phyloP scores from a whole-genome alignment of 2,113 vertebrate species.

The Lota lota region DNA sequence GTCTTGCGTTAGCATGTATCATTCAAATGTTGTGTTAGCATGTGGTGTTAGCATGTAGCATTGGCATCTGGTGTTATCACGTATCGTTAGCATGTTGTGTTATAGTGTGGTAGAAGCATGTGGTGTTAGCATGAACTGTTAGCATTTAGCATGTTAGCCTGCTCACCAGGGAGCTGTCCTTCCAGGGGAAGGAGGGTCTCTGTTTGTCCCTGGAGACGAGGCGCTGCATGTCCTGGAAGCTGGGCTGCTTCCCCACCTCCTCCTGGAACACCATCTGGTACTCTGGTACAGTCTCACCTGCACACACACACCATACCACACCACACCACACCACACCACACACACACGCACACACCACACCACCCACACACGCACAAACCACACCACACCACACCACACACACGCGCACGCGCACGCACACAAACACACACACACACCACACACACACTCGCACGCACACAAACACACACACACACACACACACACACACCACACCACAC shows the following conservation, averaged over 20 bases:
- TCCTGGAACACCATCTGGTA: conserved; percentile 64
- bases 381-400: not conserved
- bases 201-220: conserved; percentile 90
- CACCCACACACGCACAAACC: not conserved
- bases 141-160: too few relatives aligned
- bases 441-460: too few relatives aligned
- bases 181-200: conserved; percentile 94
- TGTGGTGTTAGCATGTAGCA: not conserved
- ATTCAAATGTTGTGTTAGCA: too few relatives aligned
- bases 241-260: conserved; percentile 81
- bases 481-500: not conserved
- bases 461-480: not conserved
- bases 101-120: too few relatives aligned
- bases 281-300: conserved; percentile 50
- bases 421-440: not conserved
- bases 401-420: not conserved
- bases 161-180: conserved; percentile 86
- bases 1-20: too few relatives aligned
- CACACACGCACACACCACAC: not conserved
- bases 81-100: too few relatives aligned
- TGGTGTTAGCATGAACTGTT: too few relatives aligned
- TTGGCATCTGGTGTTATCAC: too few relatives aligned
- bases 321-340: conserved; percentile 7
- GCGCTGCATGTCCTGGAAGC: conserved; percentile 94
- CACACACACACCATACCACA: conserved; percentile 15